These are phyloP conservation scores for Leptinotarsa haldemani DNA, from an alignment of 2,888 invertebrate genomes.

Conservation along the genomic window DNA sequence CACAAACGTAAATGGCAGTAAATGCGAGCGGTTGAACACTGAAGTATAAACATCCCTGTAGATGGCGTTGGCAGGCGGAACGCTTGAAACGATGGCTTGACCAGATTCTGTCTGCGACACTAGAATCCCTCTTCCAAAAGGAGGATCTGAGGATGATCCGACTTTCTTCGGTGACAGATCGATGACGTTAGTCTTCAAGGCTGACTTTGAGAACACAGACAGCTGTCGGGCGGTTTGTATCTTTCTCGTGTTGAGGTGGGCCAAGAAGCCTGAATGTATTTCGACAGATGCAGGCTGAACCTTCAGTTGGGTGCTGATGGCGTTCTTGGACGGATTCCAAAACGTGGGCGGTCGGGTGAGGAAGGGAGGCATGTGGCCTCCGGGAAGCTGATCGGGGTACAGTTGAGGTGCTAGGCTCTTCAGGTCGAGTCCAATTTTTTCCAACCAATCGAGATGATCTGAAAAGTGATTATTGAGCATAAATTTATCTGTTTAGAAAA, in stretches of 20 bases:
- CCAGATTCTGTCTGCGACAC: constrained; percentile 84
- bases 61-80: constrained; percentile 90
- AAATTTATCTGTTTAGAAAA: too few relatives aligned
- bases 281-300: constrained; percentile 71
- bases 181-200: constrained; percentile 82
- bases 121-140: constrained; percentile 88
- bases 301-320: constrained; percentile 68
- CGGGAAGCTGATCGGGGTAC: constrained; percentile 77
- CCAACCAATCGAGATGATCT: constrained; percentile 91
- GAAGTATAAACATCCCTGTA: constrained; percentile 93
- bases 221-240: constrained; percentile 82
- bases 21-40: constrained; percentile 89
- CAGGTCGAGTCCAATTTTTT: constrained; percentile 85
- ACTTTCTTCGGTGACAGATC: constrained; percentile 80
- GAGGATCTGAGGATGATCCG: constrained; percentile 87
- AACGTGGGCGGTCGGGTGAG: constrained; percentile 71
- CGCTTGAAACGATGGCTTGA: constrained; percentile 85
- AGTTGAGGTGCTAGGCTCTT: constrained; percentile 89
- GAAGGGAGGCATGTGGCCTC: constrained; percentile 76
- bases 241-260: constrained; percentile 82
- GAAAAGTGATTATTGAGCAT: constrained; percentile 54
- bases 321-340: constrained; percentile 67
- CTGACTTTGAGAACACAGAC: constrained; percentile 83
- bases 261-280: constrained; percentile 86
- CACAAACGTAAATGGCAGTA: constrained; percentile 88